phyloP scores from a whole-genome alignment of 2,888 invertebrate genomes.

The Esperia sulphurella region DNA sequence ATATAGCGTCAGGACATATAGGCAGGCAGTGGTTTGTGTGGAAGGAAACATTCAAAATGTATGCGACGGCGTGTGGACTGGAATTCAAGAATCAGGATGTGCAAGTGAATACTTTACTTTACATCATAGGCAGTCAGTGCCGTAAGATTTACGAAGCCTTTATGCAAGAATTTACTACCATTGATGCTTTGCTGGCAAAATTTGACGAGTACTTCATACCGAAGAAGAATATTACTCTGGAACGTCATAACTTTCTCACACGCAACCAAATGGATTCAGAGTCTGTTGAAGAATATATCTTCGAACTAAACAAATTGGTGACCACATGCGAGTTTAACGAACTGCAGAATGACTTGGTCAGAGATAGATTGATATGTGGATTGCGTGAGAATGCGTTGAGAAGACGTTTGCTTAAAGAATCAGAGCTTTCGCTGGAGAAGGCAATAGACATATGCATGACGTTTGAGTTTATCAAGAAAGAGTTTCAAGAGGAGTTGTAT shows the following conservation, averaged over 20 bases:
- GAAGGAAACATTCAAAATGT: constrained; percentile 10
- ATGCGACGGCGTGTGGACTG: constrained; percentile 16
- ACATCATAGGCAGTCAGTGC: constrained; percentile 16
- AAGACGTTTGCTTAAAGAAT: constrained; percentile 17
- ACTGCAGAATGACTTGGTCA: constrained; percentile 15
- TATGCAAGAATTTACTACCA: neutral
- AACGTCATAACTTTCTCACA: constrained; percentile 18
- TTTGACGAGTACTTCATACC: constrained; percentile 15
- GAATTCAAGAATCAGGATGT: constrained; percentile 8
- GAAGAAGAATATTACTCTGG: constrained; percentile 19
- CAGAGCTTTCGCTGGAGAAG: constrained; percentile 15
- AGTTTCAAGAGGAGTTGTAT: too few species aligned
- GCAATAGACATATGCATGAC: constrained; percentile 14
- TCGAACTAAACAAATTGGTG: constrained; percentile 19
- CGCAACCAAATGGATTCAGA: constrained; percentile 15
- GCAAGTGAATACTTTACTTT: constrained; percentile 16
- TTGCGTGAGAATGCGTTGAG: constrained; percentile 12
- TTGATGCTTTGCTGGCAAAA: constrained; percentile 12
- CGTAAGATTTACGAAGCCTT: constrained; percentile 16
- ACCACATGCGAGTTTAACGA: constrained; percentile 18
- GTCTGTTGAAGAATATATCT: constrained; percentile 16
- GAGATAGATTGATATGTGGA: constrained; percentile 21
- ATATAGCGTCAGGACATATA: constrained; percentile 9
- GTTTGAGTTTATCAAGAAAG: too few species aligned
- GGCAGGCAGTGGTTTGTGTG: constrained; percentile 4